These are phyloP conservation scores for Palythoa caribaeorum DNA, from an alignment of 92 coral and sea anemone genomes.

Conservation along the genomic window DNA sequence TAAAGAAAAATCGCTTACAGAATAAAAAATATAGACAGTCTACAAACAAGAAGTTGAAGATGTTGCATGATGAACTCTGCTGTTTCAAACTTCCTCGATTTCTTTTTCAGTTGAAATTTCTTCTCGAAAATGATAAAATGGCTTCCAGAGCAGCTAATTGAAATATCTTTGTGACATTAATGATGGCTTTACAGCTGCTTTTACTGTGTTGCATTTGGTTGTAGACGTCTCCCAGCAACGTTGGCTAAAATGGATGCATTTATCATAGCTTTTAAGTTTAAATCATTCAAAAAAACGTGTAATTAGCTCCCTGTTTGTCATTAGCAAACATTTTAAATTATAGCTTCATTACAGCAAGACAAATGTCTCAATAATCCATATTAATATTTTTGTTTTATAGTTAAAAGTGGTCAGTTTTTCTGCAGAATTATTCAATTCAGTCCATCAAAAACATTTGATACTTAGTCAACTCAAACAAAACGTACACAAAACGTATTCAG, in stretches of 20 bases:
- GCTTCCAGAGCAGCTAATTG: background rate
- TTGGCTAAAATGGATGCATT: background rate
- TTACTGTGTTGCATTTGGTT: background rate
- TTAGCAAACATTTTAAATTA: background rate
- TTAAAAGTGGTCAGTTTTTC: background rate
- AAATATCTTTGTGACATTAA: background rate
- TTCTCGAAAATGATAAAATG: background rate
- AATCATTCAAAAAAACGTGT: background rate
- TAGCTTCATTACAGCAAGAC: background rate
- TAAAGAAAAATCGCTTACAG: too few species aligned
- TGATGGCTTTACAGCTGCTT: background rate
- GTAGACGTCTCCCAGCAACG: slow-evolving; percentile 20
- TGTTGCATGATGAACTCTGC: too few species aligned
- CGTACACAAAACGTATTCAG: too few species aligned
- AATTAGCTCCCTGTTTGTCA: background rate
- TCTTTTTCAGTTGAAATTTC: too few species aligned
- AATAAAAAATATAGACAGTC: too few species aligned
- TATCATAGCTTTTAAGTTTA: background rate
- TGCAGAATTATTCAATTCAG: background rate
- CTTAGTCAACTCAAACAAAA: too few species aligned
- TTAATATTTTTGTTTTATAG: background rate
- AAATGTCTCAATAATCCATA: background rate
- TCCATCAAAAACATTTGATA: too few species aligned
- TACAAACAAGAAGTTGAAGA: too few species aligned
- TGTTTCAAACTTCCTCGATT: too few species aligned